A percentile compares a stretch with the other conserved stretches of the same genome.
Evolutionary conservation across 2,113 vertebrate species (phyloP).

Genomic region (Isurus oxyrinchus): DNA sequence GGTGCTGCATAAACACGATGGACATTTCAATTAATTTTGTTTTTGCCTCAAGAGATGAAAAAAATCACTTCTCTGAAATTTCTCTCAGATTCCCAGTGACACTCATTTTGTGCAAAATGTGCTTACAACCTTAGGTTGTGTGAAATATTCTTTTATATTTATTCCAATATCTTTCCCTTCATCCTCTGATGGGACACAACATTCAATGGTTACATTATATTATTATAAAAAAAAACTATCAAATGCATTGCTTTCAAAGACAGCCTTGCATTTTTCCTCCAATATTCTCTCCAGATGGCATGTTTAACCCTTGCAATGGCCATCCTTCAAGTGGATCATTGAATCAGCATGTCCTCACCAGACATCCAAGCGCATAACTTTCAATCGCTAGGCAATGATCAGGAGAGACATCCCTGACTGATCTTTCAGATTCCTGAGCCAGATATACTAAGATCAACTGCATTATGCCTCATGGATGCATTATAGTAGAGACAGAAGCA

Average conservation of each 20-base stretch:
- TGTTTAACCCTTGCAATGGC: not conserved
- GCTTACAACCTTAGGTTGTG: not conserved
- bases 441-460: not conserved
- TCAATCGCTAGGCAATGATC: not conserved
- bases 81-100: not conserved
- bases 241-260: not conserved
- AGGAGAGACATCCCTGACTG: not conserved
- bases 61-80: not conserved
- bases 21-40: not conserved
- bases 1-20: not conserved
- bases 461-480: not conserved
- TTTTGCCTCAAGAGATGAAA: not conserved
- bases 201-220: not conserved
- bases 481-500: not conserved
- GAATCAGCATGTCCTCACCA: not conserved
- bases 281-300: not conserved
- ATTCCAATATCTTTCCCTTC: not conserved
- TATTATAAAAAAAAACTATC: not conserved
- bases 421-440: not conserved
- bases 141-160: not conserved
- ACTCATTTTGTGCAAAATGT: not conserved
- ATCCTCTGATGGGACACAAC: not conserved
- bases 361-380: not conserved
- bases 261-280: not conserved
- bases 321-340: not conserved